Evolutionary conservation across 2,113 vertebrate genomes (phyloP), one percentile per base, ranked within the genome.

Genomic region (Hydrochoerus hydrochaeris): DNA sequence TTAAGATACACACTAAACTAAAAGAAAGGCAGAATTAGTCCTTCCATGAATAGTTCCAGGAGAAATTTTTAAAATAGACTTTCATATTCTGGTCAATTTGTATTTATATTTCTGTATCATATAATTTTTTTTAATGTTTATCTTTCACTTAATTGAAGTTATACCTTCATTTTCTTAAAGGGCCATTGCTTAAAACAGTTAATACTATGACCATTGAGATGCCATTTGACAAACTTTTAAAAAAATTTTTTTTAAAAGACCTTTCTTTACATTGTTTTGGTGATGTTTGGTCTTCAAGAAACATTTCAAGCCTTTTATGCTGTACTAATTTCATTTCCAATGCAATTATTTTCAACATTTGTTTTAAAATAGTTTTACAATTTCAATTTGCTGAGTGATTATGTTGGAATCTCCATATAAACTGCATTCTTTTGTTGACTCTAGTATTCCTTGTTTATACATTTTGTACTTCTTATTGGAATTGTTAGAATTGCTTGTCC

Each of bases 291-390:
- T 90, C 89, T 65, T 7, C 44, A 71, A 35, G 52, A 92, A 84
- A 90, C 3, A 41, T 38, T 69, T 52, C 38, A 93, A 57, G 35
- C 8, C 4, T 17, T 81, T 91, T 94, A 88, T 86, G 41, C 63
- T 85, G 26, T 22, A 30, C 16, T 88, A 85, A 71, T 77, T 88
- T 85, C 20, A 90, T 93, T 89, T 67, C 24, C 52, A 52, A 73
- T 80, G 38, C 30, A 57, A 14, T 90, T 87, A 80, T 91, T 96
- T 95, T 30, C 12, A 77, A 35, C 63, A 63, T 89, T 96, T 95
- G 4, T 83, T 54, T 78, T 91, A 28, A 85, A 89, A 69, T 83
- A 46, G 78, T 95, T 88, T 49, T 46, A 69, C 9, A n/a, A 19
- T 8, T 84, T 90, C n/a, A 5, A 52, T 86, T 92, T 60, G 63